Conservation (phyloP, 2,797 vertebrate genomes). For the Sebastes wilsoni region DNA sequence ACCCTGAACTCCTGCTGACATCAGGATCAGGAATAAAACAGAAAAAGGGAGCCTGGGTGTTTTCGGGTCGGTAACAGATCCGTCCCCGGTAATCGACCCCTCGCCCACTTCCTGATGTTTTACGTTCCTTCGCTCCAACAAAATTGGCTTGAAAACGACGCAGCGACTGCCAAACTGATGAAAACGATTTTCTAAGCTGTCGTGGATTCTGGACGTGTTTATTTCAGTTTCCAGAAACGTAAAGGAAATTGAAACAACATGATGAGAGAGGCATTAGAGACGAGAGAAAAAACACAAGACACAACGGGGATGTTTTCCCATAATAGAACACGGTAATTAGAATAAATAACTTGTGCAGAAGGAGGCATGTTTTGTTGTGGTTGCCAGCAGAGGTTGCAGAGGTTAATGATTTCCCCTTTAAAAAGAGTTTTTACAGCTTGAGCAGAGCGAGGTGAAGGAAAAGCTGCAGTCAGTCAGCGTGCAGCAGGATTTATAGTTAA, state of each 20-base stretch:
- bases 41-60: neutral
- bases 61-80: slow-evolving; percentile 21
- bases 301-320: neutral
- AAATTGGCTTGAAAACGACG: neutral
- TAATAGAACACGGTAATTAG: too few relatives aligned
- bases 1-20: slow-evolving; percentile 35
- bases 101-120: neutral
- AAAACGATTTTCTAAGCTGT: neutral
- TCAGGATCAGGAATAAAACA: slow-evolving; percentile 20
- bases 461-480: neutral
- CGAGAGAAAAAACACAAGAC: too few relatives aligned
- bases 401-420: neutral
- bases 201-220: neutral
- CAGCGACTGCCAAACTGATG: neutral
- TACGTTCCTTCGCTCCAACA: neutral
- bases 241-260: neutral
- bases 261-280: neutral
- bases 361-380: neutral
- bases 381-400: neutral
- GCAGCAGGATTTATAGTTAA: neutral
- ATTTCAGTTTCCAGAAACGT: neutral
- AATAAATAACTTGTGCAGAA: neutral
- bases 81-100: slow-evolving; percentile 4
- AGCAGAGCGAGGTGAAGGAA: neutral
- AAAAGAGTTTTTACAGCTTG: slow-evolving; percentile 6